Percentiles rank a stretch among this genome's conserved stretches.
Conservation (phyloP, 2,888 invertebrate species). For the Apotomis capreana region DNA sequence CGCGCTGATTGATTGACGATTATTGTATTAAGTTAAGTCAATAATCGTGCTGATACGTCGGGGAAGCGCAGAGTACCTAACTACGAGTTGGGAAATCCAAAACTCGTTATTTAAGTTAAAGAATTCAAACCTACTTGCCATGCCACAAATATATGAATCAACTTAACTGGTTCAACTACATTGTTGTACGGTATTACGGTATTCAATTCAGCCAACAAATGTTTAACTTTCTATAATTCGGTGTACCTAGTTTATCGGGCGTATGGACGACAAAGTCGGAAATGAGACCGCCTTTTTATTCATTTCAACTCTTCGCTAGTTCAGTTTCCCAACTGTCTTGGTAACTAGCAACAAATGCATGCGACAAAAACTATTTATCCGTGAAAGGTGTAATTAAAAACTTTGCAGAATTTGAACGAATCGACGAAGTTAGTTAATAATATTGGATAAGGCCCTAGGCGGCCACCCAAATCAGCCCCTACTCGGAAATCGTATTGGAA, state of each 20-base stretch:
- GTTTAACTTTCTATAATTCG: not conserved
- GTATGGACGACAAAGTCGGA: conserved; percentile 11
- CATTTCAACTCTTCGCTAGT: conserved; percentile 1
- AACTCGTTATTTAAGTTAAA: too few species aligned
- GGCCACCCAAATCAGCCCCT: too few species aligned
- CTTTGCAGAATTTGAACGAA: not conserved
- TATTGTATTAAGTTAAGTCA: too few species aligned
- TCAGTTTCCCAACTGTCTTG: conserved; percentile 7
- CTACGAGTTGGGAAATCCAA: too few species aligned
- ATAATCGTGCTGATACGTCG: too few species aligned
- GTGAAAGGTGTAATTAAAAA: conserved; percentile 1
- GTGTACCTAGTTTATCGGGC: not conserved
- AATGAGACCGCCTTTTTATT: conserved; percentile 6
- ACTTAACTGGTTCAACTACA: not conserved
- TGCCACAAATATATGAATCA: too few species aligned
- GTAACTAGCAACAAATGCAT: conserved; percentile 6
- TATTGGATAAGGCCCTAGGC: too few species aligned
- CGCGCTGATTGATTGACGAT: too few species aligned
- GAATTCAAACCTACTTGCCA: too few species aligned
- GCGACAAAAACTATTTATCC: not conserved
- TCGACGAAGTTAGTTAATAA: too few species aligned
- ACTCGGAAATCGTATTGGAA: too few species aligned
- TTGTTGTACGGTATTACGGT: not conserved
- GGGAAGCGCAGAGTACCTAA: too few species aligned
- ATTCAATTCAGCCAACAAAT: not conserved